These are phyloP conservation scores for Chlamydotis undulata DNA, from an alignment of 2,113 vertebrate genomes.

Conservation along the genomic window DNA sequence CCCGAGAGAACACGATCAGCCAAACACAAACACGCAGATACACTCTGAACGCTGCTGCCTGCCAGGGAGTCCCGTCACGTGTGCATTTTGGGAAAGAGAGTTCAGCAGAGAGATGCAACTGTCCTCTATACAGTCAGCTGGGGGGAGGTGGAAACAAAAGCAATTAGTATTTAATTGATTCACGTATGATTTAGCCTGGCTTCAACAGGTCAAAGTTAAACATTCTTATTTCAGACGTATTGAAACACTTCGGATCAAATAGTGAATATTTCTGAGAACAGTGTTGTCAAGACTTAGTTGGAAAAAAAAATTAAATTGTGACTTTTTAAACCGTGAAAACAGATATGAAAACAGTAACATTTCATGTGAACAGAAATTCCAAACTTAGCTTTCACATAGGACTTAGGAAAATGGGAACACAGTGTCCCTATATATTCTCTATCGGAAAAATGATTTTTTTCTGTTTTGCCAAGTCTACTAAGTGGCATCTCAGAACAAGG, in stretches of 20 bases:
- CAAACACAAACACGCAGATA: rapidly evolving
- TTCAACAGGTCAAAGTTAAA: background rate
- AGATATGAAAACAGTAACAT: background rate
- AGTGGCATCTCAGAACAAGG: background rate
- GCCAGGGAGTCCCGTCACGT: rapidly evolving
- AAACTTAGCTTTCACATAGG: background rate
- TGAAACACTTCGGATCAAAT: background rate
- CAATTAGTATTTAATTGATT: background rate
- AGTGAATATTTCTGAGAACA: background rate
- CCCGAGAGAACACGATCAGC: rapidly evolving
- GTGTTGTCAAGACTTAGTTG: background rate
- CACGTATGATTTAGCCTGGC: background rate
- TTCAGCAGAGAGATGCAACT: background rate
- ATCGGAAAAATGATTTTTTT: background rate
- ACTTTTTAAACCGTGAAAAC: background rate
- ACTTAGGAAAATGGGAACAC: background rate
- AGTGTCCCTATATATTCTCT: background rate
- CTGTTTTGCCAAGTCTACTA: background rate
- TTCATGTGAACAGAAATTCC: background rate
- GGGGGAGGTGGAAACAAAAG: rapidly evolving
- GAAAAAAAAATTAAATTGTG: background rate
- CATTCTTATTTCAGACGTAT: background rate
- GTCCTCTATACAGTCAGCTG: background rate
- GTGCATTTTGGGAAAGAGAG: rapidly evolving
- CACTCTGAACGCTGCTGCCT: background rate